phyloP scores from a whole-genome alignment of 2,797 vertebrate species.

The Buphagus erythrorhynchus region DNA sequence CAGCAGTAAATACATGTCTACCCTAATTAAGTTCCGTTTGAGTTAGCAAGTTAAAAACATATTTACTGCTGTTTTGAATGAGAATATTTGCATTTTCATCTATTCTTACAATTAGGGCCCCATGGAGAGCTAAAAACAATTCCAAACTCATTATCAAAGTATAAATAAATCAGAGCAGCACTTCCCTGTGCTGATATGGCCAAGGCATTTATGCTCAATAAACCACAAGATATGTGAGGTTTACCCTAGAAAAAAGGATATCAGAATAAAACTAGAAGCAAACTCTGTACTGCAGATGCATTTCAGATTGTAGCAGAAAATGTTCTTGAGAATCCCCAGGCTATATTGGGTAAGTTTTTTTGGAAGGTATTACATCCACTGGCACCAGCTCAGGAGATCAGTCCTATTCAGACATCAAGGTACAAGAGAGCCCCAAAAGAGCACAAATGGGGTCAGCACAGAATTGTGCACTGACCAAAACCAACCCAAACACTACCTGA shows the following conservation, averaged over 20 bases:
- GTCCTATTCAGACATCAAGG: background rate
- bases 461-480: background rate
- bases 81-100: constrained; percentile 5
- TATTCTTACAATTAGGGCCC: background rate
- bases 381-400: background rate
- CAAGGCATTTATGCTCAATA: background rate
- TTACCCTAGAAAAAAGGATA: background rate
- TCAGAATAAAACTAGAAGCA: background rate
- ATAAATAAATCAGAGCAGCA: background rate
- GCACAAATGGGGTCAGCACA: background rate
- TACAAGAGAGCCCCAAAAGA: background rate
- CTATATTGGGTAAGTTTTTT: background rate
- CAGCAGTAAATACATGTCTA: constrained; percentile 33
- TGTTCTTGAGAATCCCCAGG: background rate
- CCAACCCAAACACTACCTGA: background rate
- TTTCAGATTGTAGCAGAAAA: background rate
- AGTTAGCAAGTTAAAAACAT: background rate
- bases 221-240: background rate
- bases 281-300: background rate
- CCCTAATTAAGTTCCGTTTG: background rate
- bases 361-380: background rate
- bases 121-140: background rate
- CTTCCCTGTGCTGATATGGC: background rate
- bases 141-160: background rate
- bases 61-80: background rate